phyloP scores from a whole-genome alignment of 1,140 invertebrate genomes.

The Trichomalopsis sarcophagae region DNA sequence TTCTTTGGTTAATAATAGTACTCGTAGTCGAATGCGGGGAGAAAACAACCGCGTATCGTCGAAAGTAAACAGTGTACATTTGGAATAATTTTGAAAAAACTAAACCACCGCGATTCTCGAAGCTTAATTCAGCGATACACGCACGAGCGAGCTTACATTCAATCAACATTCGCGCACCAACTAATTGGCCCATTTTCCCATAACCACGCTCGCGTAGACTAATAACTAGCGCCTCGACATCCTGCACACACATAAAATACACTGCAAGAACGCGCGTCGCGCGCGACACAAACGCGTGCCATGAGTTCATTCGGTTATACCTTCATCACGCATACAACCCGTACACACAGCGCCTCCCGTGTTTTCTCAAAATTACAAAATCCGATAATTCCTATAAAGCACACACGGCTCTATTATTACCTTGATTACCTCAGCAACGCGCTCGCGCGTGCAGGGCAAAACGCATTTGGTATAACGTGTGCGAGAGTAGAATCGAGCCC shows the following conservation, averaged over 20 bases:
- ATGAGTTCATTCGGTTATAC: neutral
- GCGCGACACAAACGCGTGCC: neutral
- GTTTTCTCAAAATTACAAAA: conserved; percentile 14
- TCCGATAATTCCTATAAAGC: conserved; percentile 10
- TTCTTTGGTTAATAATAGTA: no score
- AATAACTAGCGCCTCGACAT: neutral
- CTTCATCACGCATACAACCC: neutral
- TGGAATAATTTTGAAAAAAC: no score
- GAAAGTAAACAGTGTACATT: no score
- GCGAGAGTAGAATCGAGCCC: no score
- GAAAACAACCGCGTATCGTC: no score
- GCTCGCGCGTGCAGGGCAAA: neutral
- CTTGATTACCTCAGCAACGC: neutral
- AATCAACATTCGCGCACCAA: neutral
- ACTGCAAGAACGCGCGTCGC: neutral
- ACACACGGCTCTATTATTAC: neutral
- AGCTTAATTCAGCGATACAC: neutral
- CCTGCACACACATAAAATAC: neutral
- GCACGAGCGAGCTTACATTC: neutral
- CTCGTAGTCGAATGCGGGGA: no score
- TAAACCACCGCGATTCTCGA: no score
- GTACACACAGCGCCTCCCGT: no score
- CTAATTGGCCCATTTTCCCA: conserved; percentile 19
- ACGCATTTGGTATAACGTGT: neutral
- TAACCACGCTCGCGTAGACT: neutral